Base-by-base conservation (phyloP, 2,113 vertebrate species). In the Siphamia tubifer region DNA sequence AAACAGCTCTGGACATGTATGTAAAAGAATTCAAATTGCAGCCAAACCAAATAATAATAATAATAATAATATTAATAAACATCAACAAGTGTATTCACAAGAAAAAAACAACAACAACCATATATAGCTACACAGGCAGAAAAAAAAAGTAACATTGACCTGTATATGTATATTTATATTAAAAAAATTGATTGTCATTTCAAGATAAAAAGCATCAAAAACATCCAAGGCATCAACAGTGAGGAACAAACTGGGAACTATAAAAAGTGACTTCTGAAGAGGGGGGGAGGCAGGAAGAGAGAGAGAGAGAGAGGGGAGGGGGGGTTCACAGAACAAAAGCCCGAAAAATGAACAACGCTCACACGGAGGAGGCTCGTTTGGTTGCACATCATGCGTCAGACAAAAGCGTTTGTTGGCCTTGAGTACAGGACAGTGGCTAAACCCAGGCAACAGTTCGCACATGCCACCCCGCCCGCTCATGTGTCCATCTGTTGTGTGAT, bases 171-270 rank as follows among this genome's bases (percentile, higher is more conserved):
- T 85, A 80, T 71, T 32, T 68, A 19, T 27, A 45, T 45, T 75
- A 83, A 42, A 42, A 77, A 66, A 91, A 93, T 81, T 89, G 91
- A 92, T 93, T 93, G 92, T 93, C 91, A 84, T 84, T 80, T 87
- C 68, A 39, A 81, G 78, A 88, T 92, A 87, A 88, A 92, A 91
- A 88, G 76, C 83, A 83, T 81, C 57, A 76, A 77, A 19, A 90
- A 91, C 90, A 91, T 87, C 83, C 65, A 92, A 93, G 88, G 90
- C 91, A 90, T 85, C 64, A 69, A 89, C 86, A 79, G 74, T 85
- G 73, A 84, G 55, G 73, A 83, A 65, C 64, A 70, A 52, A 57
- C 62, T 7, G 25, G 47, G 25, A 64, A 58, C 35, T 57, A 42
- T 34, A 79, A 73, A 71, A 74, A 70, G 55, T 66, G 49, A 65